Conservation (phyloP, 2,888 invertebrate genomes). For the Drosophila testacea region DNA sequence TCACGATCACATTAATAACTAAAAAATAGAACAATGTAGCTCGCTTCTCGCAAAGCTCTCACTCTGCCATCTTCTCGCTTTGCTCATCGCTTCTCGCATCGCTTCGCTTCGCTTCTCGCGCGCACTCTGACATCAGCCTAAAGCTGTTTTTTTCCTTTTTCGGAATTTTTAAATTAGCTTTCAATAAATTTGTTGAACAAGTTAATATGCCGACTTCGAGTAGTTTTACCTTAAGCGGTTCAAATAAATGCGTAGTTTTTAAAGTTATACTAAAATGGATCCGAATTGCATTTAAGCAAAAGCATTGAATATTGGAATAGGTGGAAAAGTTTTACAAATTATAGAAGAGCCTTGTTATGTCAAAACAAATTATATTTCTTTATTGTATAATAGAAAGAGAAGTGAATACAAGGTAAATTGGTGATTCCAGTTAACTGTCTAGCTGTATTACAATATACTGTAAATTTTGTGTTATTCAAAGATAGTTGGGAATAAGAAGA, state of each 20-base stretch:
- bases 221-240: conserved; percentile 21
- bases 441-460: too few relatives aligned
- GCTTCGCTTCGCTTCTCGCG: too few relatives aligned
- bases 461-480: too few relatives aligned
- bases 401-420: neutral
- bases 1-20: too few relatives aligned
- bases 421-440: neutral
- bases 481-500: too few relatives aligned
- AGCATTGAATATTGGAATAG: neutral
- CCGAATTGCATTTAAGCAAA: conserved; percentile 9
- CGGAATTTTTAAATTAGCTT: conserved; percentile 26
- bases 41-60: too few relatives aligned
- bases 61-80: too few relatives aligned
- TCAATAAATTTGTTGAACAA: conserved; percentile 31
- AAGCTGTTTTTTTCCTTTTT: conserved; percentile 25
- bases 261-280: conserved; percentile 7
- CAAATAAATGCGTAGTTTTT: conserved; percentile 31
- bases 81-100: too few relatives aligned
- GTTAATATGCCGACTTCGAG: conserved; percentile 20
- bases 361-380: conserved; percentile 7
- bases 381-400: too few relatives aligned
- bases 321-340: neutral
- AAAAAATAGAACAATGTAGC: too few relatives aligned
- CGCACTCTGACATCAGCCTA: too few relatives aligned
- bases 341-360: conserved; percentile 5